A percentile compares a stretch with the other conserved stretches of the same genome.
These are phyloP conservation scores for Gallinago stenura DNA, from an alignment of 2,797 vertebrate genomes.

Conservation along the genomic window DNA sequence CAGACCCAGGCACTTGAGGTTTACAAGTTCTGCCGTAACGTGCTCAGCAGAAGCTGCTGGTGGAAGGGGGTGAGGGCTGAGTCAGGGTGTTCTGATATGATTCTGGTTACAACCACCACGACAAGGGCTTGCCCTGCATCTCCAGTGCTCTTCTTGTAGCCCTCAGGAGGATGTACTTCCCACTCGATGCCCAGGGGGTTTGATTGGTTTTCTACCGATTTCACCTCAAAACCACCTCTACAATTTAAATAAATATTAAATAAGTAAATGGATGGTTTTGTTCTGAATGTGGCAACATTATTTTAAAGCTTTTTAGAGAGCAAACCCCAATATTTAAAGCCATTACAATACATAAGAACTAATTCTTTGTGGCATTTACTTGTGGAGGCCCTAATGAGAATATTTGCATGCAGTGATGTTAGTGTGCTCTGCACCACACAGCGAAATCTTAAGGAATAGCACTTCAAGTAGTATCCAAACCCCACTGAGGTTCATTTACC, in stretches of 20 bases:
- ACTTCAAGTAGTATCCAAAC: neutral
- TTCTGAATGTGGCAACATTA: neutral
- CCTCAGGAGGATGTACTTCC: neutral
- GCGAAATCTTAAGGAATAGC: fast-evolving
- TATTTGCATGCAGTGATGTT: neutral
- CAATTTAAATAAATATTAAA: neutral
- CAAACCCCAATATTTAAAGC: fast-evolving
- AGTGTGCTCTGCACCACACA: neutral
- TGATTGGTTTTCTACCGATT: neutral
- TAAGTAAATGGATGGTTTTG: neutral
- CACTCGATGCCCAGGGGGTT: neutral
- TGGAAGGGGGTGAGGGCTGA: neutral
- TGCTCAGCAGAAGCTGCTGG: neutral
- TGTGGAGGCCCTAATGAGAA: neutral
- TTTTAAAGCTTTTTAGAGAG: neutral
- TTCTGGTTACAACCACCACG: neutral
- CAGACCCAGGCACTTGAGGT: no score
- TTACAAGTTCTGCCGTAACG: neutral
- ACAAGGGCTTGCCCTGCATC: neutral
- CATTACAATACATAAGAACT: neutral
- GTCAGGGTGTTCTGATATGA: fast-evolving
- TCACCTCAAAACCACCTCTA: neutral
- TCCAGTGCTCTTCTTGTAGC: neutral
- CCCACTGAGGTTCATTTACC: neutral
- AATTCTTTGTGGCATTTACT: neutral